Evolutionary conservation across 2,797 vertebrate species (phyloP), one percentile per base, ranked within the genome.

Genomic region (Pelochelys cantorii): DNA sequence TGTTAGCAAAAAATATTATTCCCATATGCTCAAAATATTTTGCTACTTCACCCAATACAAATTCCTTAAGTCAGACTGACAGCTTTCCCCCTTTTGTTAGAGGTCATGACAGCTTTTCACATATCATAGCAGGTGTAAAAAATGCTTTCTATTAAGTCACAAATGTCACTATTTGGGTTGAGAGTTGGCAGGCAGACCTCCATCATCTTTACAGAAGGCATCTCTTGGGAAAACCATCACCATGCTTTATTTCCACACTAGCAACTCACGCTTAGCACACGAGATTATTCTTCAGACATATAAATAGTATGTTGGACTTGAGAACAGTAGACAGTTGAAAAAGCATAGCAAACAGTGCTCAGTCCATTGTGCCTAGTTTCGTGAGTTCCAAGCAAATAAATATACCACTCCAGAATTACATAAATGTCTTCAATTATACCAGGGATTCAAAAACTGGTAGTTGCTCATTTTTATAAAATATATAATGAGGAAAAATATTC

Each of bases 121-220:
- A 92, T 4, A 57, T 34, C 75, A 71, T 23, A 96, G 95, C 96
- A 97, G 97, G 86, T 95, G 93, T 92, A 77, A 90, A 93, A 97
- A 98, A 97, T 85, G 94, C 79, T 93, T 93, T 91, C 95, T 97
- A 93, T 96, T 96, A 96, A 97, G 94, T 92, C 89, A 93, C 93
- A 91, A 95, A 94, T 83, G 93, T 93, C 93, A 96, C 95, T 93
- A 52, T 86, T 92, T 91, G 79, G 71, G 81, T 25, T 10, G 1
- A 71, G 74, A 93, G 79, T n/a, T 95, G 96, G 94, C 83, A 94
- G 96, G 90, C 94, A 97, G 89, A 92, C 74, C 88, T 96, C 95
- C 93, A 97, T 97, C 96, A 95, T 93, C 95, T 97, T 86, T 94
- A 96, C 91, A 94, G 12, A 96, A 95, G 88, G 85, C 42, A 81